Evolutionary conservation across 2,113 vertebrate genomes (phyloP), one percentile per base, ranked within the genome.

Genomic region (Macroglossus sobrinus): DNA sequence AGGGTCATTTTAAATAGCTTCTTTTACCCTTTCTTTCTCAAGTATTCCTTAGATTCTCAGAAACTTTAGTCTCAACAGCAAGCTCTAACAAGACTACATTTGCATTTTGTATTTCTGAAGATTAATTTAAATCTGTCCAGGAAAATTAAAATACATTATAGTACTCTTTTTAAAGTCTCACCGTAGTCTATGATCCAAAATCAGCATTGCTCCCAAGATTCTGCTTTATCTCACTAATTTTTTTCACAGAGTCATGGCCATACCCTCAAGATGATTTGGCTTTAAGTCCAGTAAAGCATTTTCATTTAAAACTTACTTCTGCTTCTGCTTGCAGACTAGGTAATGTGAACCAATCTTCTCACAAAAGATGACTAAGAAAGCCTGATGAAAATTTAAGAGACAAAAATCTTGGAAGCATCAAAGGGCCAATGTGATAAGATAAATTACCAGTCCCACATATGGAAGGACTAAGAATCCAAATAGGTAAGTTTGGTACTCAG

Each of bases 101-200:
- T 91, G 43, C 35, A 91, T 82, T 95, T 91, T 95, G 26, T 74
- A 61, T 68, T 92, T 92, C 75, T 93, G 91, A 96, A 91, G 84
- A 91, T 96, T 94, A 92, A 89, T 78, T 50, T 91, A 89, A 91
- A 75, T 91, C 72, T n/a, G 68, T 57, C 63, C 13, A 40, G 94
- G 66, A 45, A 93, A 97, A 93, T 89, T 89, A 89, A 95, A 97
- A 96, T 68, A 94, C 24, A 78, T 19, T 84, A 15, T 9, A 72
- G 85, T 33, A n/a, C 28, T 47, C 59, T 92, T 91, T 80, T n/a
- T 68, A 28, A 89, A 91, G 33, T 89, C 30, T 97, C 47, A 7
- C 33, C 68, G 7, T 8, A 53, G 79, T 69, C 53, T 15, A 18
- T 22, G 18, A 18, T 55, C n/a, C 71, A 82, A 96, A 78, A 72